phyloP scores from a whole-genome alignment of 2,113 vertebrate species.

The Nicator chloris region DNA sequence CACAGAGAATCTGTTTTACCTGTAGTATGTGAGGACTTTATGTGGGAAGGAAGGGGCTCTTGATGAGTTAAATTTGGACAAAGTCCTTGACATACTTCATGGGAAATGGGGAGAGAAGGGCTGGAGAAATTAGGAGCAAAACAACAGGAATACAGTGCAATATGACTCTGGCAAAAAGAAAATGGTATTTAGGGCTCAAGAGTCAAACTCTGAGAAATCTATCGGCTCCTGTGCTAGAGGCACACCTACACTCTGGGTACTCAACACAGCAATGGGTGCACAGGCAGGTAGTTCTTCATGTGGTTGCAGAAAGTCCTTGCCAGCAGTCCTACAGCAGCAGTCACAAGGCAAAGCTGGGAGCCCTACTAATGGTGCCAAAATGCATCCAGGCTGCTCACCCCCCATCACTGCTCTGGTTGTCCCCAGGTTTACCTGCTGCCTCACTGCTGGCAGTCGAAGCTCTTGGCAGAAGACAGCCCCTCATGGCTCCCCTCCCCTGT shows the following conservation, averaged over 20 bases:
- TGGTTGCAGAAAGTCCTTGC: not conserved
- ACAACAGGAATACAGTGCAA: not conserved
- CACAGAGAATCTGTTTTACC: not conserved
- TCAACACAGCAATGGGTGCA: not conserved
- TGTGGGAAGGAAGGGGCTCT: not conserved
- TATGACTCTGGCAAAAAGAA: not conserved
- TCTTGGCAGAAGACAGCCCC: not conserved
- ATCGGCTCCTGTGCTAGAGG: not conserved
- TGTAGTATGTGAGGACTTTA: not conserved
- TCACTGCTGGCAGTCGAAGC: accelerated
- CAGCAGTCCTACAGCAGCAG: not conserved
- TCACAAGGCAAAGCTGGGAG: not conserved
- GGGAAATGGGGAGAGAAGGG: not conserved
- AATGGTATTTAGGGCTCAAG: not conserved
- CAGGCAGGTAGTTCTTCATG: not conserved
- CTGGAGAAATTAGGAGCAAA: not conserved
- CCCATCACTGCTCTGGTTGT: not conserved
- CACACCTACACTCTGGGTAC: not conserved
- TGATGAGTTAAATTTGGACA: not conserved
- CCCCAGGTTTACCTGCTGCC: not conserved
- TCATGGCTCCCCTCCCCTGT: not conserved
- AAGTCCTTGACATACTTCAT: not conserved
- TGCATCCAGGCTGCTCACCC: not conserved
- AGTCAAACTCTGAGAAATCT: not conserved
- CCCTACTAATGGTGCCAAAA: not conserved